Percentiles rank a stretch among this genome's conserved stretches.
Evolutionary conservation across 2,797 vertebrate species (phyloP).

Genomic region (Euthynnus affinis): DNA sequence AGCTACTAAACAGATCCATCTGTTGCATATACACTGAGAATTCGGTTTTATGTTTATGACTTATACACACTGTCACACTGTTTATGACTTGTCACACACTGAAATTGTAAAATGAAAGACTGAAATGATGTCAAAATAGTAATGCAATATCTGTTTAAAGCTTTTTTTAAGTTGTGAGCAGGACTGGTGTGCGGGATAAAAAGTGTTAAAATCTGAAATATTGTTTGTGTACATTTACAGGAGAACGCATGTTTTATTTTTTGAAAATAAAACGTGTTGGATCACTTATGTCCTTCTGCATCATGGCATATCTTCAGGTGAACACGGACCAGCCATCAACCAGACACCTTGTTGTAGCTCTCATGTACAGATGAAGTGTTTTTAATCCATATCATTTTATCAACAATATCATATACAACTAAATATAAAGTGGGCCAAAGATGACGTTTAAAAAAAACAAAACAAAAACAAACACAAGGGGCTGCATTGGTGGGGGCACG

Average conservation of each 20-base stretch:
- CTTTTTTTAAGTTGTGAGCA: background rate
- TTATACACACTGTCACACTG: too few species aligned
- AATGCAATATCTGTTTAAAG: background rate
- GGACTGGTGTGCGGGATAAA: background rate
- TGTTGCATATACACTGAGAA: conserved; percentile 54
- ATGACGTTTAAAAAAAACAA: too few species aligned
- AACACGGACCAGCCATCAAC: background rate
- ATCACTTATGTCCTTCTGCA: conserved; percentile 11
- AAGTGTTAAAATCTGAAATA: background rate
- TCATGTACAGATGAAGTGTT: background rate
- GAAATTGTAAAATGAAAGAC: background rate
- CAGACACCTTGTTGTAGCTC: background rate
- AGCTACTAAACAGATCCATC: conserved; percentile 64
- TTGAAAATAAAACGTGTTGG: too few species aligned
- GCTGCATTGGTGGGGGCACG: too few species aligned
- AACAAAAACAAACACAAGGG: too few species aligned
- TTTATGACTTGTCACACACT: too few species aligned
- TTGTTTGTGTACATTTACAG: background rate
- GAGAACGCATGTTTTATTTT: background rate
- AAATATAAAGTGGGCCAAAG: too few species aligned
- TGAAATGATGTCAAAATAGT: background rate
- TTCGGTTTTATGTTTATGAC: conserved; percentile 41
- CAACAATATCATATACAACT: too few species aligned
- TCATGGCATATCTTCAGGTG: conserved; percentile 4
- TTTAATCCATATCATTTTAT: background rate